A percentile compares a stretch with the other conserved stretches of the same genome.
Conservation (phyloP, 2,888 invertebrate genomes). For the Lasioglossum calceatum region DNA sequence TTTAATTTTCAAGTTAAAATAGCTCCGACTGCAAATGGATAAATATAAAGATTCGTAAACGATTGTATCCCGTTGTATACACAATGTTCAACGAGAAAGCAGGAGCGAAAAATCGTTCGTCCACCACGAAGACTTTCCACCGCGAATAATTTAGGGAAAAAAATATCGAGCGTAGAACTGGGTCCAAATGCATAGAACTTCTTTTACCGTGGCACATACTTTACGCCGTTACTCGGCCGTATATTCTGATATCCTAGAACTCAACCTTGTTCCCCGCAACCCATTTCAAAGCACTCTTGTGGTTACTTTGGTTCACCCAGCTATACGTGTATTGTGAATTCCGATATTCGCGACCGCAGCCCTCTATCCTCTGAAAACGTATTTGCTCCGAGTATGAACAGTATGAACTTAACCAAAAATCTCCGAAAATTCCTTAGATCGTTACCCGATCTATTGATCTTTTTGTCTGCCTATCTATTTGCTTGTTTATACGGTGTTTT, state of each 20-base stretch:
- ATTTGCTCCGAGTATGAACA: slow-evolving; percentile 57
- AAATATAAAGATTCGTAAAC: neutral
- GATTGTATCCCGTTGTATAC: neutral
- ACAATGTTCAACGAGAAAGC: neutral
- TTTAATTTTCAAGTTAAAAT: too few species aligned
- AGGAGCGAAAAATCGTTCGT: neutral
- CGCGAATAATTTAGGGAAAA: slow-evolving; percentile 10
- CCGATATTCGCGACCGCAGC: slow-evolving; percentile 69
- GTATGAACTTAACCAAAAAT: slow-evolving; percentile 64
- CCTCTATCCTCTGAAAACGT: slow-evolving; percentile 60
- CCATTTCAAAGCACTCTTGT: slow-evolving; percentile 51
- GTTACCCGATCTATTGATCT: slow-evolving; percentile 23
- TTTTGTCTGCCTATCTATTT: slow-evolving; percentile 2
- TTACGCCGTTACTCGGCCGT: slow-evolving; percentile 53
- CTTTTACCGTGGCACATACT: slow-evolving; percentile 67
- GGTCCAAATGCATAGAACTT: slow-evolving; percentile 62
- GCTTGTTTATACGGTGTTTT: slow-evolving; percentile 29
- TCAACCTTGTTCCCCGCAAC: slow-evolving; percentile 61
- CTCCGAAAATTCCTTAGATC: slow-evolving; percentile 57
- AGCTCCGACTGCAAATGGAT: too few species aligned
- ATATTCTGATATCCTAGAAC: slow-evolving; percentile 67
- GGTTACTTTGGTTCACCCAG: slow-evolving; percentile 73
- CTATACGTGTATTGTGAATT: slow-evolving; percentile 72
- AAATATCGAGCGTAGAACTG: slow-evolving; percentile 4
- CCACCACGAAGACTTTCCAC: neutral